Percentiles rank a stretch among this genome's conserved stretches.
Conservation (phyloP, 1,140 invertebrate species). For the Thrips palmi region DNA sequence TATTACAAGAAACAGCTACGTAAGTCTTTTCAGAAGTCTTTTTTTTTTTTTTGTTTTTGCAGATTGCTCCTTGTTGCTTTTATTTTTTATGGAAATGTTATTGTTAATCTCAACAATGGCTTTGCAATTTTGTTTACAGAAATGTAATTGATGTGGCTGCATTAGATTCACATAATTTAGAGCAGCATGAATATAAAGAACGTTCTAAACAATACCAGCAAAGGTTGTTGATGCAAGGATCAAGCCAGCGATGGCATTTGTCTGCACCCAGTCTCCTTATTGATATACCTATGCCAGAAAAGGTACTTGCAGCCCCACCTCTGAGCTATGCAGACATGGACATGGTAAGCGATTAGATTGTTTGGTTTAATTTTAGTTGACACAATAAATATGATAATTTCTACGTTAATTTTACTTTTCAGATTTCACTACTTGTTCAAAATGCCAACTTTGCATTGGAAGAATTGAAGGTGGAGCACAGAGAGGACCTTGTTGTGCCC, state of each 20-base stretch:
- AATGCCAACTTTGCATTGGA: conserved; percentile 45
- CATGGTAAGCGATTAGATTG: conserved; percentile 27
- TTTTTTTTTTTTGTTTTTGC: background rate
- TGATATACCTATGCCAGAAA: conserved; percentile 39
- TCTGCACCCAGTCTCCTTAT: conserved; percentile 26
- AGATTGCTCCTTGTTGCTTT: background rate
- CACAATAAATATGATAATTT: conserved; percentile 3
- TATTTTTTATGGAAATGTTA: conserved; percentile 10
- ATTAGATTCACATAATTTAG: conserved; percentile 54
- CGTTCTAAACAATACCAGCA: conserved; percentile 45
- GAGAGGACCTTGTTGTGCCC: conserved; percentile 61
- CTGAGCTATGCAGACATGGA: conserved; percentile 29
- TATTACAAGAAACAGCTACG: conserved; percentile 75
- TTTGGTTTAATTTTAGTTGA: conserved; percentile 1
- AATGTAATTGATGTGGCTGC: conserved; percentile 73
- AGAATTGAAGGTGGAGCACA: conserved; percentile 57
- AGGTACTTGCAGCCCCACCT: conserved; percentile 29
- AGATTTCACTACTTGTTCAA: conserved; percentile 43
- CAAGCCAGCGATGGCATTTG: conserved; percentile 20
- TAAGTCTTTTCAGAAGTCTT: conserved; percentile 28
- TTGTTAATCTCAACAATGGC: conserved; percentile 8
- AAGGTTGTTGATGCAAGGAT: conserved; percentile 33
- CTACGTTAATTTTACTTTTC: conserved; percentile 14
- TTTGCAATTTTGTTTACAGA: conserved; percentile 25
- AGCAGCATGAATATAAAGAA: conserved; percentile 63